Evolutionary conservation across 2,888 invertebrate species (phyloP), one percentile per base, ranked within the genome.

Genomic region (Arctia plantaginis): DNA sequence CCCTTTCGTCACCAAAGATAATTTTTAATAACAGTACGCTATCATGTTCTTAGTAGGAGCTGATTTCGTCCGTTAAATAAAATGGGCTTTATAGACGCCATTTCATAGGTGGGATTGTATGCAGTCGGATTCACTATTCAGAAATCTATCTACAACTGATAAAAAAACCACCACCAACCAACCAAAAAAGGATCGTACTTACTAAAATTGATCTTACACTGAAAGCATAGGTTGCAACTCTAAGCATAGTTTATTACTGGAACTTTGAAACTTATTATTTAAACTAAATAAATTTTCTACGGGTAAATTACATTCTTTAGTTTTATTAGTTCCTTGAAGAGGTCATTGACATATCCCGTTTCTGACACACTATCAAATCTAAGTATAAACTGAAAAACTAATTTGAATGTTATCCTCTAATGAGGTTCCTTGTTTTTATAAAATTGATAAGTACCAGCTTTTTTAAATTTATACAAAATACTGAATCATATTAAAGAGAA

Each of bases 151-250:
- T 23, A 20, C 23, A n/a, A n/a, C 10, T 18, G 6, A 62, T 7
- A 30, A 62, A 18, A 27, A 35, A 35, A 4, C 35, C 35, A 35
- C 6, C n/a, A n/a, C n/a, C n/a, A n/a, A n/a, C n/a, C n/a, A n/a
- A n/a, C n/a, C 35, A 35, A 35, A 35, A 55, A 30, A 62, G 7
- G 18, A 13, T 12, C 13, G 3, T 59, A 88, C 91, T 89, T 80
- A 93, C 93, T 81, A 91, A 77, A 70, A 92, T 73, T 76, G 77
- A 81, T 82, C 89, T 88, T 51, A 85, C 81, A 75, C 80, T 81
- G 27, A 85, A 44, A 66, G 87, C 78, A 71, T 84, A 79, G 20
- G 82, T 79, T 64, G 89, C 85, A 67, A 87, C 82, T 81, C 90
- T 87, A 75, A 90, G 88, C 93, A 93, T 93, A 83, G 78, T 88